Evolutionary conservation across 2,888 invertebrate species (phyloP).

Genomic region (Asteroscopus sphinx): DNA sequence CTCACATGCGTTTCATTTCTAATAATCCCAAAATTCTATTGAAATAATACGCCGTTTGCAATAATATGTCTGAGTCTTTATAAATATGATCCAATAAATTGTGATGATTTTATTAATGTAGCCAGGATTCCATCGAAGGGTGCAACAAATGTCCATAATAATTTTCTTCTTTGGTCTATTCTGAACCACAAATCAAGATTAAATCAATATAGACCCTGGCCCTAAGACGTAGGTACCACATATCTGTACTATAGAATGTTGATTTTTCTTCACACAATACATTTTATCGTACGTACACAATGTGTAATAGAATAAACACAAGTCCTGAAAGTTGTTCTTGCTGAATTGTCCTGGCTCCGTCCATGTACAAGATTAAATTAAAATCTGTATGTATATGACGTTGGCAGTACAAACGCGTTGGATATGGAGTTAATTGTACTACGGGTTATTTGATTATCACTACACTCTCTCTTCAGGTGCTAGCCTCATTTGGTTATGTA

Average conservation of each 20-base stretch:
- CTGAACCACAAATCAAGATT: too few relatives aligned
- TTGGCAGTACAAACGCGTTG: constrained; percentile 72
- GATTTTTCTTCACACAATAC: too few relatives aligned
- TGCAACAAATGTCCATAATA: not conserved
- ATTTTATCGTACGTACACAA: too few relatives aligned
- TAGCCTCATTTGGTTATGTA: constrained; percentile 58
- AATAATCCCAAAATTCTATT: too few relatives aligned
- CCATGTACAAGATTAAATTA: constrained; percentile 11
- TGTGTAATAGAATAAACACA: too few relatives aligned
- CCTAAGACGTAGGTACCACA: too few relatives aligned
- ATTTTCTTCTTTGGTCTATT: too few relatives aligned
- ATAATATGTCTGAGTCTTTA: constrained; percentile 13
- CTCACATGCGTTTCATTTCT: too few relatives aligned
- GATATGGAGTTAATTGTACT: constrained; percentile 87
- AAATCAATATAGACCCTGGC: too few relatives aligned
- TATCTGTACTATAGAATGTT: too few relatives aligned
- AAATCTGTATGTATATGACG: constrained; percentile 23
- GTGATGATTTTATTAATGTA: constrained; percentile 17
- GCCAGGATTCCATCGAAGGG: constrained; percentile 10
- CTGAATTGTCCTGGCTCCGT: constrained; percentile 20
- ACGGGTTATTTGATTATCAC: constrained; percentile 71
- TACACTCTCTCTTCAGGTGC: constrained; percentile 64
- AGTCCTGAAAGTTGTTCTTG: too few relatives aligned
- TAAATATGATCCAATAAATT: constrained; percentile 12
- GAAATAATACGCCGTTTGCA: constrained; percentile 31